Evolutionary conservation across 2,797 vertebrate genomes (phyloP), one percentile per base, ranked within the genome.

Genomic region (Hapalemur alaotrensis): DNA sequence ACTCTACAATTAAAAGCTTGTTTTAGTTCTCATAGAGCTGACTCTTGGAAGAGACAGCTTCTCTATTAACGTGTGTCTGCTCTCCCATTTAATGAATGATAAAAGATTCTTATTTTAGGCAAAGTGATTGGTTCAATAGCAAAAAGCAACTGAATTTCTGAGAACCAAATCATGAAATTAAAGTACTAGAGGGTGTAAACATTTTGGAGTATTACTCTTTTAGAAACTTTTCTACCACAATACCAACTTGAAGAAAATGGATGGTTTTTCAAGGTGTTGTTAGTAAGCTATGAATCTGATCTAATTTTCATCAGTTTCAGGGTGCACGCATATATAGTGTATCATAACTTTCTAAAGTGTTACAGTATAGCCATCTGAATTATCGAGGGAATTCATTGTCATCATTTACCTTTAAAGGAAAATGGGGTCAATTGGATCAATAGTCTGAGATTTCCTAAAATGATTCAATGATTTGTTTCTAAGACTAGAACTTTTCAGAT

Each of bases 121-220:
- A 59, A 69, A 75, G 65, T 35, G 43, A 28, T 50, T 93, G 46
- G 46, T 81, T 81, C 69, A 69, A 79, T 43, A 93, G 25, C 67
- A 88, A 96, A 88, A 23, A 72, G 22, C 32, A 91, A 48, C 41
- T 46, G 32, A 75, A 79, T 83, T 83, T 76, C 67, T 91, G 59
- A 91, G 67, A 89, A 89, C 22, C 59, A 41, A 89, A 80, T 91
- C 38, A 69, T 70, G 32, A 93, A 93, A 93, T 73, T 83, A 76
- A 84, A 82, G 25, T 72, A 43, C n/a, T 88, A 30, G 8, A n/a
- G 92, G 12, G 72, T 70, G 18, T 20, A 80, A 78, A 88, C 57
- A 54, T 89, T 89, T 91, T 22, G 10, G 17, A 35, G 72, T 23
- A 14, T 30, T 41, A 32, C 17, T 83, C 3, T 67, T 78, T 57